Percentiles rank a stretch among this genome's conserved stretches.
These are phyloP conservation scores for Adelognathus sp. DNA, from an alignment of 2,888 invertebrate species.

Conservation along the genomic window DNA sequence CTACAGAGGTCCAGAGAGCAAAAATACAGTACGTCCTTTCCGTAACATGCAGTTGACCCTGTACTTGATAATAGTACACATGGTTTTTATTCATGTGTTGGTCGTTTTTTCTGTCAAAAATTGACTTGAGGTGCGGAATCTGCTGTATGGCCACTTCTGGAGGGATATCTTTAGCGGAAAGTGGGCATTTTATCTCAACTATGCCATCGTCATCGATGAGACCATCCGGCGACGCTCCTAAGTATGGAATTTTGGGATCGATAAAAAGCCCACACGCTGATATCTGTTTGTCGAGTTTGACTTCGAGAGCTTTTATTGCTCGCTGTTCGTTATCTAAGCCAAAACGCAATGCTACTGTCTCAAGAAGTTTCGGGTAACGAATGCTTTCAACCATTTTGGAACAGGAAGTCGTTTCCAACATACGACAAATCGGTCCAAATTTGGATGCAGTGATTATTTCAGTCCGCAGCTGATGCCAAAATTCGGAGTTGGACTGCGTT, in stretches of 20 bases:
- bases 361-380: conserved; percentile 35
- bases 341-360: conserved; percentile 43
- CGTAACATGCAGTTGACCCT: too few relatives aligned
- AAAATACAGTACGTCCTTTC: too few relatives aligned
- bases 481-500: conserved; percentile 1
- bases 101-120: conserved; percentile 25
- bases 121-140: too few relatives aligned
- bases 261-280: conserved; percentile 65
- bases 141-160: too few relatives aligned
- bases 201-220: conserved; percentile 57
- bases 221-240: too few relatives aligned
- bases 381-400: conserved; percentile 45
- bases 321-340: conserved; percentile 49
- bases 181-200: conserved; percentile 64
- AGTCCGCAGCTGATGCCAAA: conserved; percentile 25
- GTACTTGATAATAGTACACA: conserved; percentile 61
- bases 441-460: conserved; percentile 58
- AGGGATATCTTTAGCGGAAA: conserved; percentile 31
- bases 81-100: conserved; percentile 51
- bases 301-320: conserved; percentile 35
- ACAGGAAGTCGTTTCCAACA: conserved; percentile 48
- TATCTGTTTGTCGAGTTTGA: conserved; percentile 39
- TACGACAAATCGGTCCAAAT: conserved; percentile 54
- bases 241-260: conserved; percentile 53
- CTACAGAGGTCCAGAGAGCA: too few relatives aligned